Evolutionary conservation across 2,888 invertebrate genomes (phyloP), one percentile per base, ranked within the genome.

Genomic region (Muscina levida): DNA sequence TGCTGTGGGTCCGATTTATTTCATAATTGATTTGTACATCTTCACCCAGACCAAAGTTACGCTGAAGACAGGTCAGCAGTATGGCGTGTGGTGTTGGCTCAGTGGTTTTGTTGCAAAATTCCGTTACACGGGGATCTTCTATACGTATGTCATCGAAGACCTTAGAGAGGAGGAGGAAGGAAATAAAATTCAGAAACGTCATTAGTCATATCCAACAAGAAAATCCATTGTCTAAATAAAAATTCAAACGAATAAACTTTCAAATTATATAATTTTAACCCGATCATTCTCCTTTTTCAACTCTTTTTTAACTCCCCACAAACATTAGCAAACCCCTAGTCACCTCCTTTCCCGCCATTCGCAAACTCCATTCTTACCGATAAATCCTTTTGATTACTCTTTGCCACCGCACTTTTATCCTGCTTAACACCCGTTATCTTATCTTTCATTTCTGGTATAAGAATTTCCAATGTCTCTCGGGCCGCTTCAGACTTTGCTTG

Each of bases 61-160:
- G 92, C 88, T 97, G 95, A 77, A 98, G 92, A 87, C 98, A 98
- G 4, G 97, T 98, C 59, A 97, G 92, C 72, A 99, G 92, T 82
- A 98, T 96, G 84, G 97, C 96, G 91, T 97, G 98, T 0, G 99
- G 99, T 10, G 96, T 95, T 0, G 97, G 97, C 91, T 98, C 98
- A 62, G 98, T 97, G 0, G 98, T 97, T 89, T 97, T 97, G n/a
- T 95, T 95, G 91, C 98, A 98, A 90, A 98, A 95, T 91, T 98
- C 98, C 56, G 96, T 94, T 31, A 99, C 96, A 83, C 98, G 93
- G 0, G 98, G 97, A 92, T 99, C 98, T 88, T 96, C 96, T 73
- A 99, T 96, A 84, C 95, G 94, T 84, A 99, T 96, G 90, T 96
- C 95, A 91, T 99, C 98, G 89, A 97, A 97, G 87, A 97, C 97